Evolutionary conservation across 2,888 invertebrate species (phyloP), one percentile per base, ranked within the genome.

Genomic region (Drosophila colorata): DNA sequence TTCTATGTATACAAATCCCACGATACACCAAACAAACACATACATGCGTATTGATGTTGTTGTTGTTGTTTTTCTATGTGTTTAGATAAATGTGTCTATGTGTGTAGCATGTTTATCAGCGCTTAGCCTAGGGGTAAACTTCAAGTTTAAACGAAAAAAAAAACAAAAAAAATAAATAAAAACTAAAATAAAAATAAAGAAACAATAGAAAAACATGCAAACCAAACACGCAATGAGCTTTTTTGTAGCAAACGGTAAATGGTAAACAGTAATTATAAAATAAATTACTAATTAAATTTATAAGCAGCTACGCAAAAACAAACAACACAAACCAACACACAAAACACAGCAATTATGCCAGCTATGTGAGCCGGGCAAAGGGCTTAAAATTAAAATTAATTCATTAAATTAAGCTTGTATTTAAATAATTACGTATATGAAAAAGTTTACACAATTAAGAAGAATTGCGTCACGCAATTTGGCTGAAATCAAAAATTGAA

Each of bases 321-420:
- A 47, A 46, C 28, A 41, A 37, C 11, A 53, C 40, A 55, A 40
- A 60, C 0, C 11, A 41, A 18, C 11, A 20, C 20, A 18, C 8
- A 46, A 31, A 2, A 43, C 13, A 52, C 40, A 52, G 25, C 23
- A 73, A 56, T 41, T 46, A 73, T 47, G 57, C 44, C 20, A 44
- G 33, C 47, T 41, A 40, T 33, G 57, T 44, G 60, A 58, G 51
- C 68, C 68, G 14, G 14, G 48, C 55, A 49, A 66, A 64, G 67
- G 72, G 75, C 67, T 68, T 69, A 58, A 69, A 58, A 69, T 69
- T 69, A 60, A 59, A 72, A 70, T 66, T 44, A 66, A 78, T 70
- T 74, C 69, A 78, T 67, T 79, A 67, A 78, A 74, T 69, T 84
- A 81, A 81, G 79, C 80, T 78, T 70, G 64, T 68, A 81, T 70